Conservation (phyloP, 2,797 vertebrate genomes). For the Microctenopoma steveboyesi region DNA sequence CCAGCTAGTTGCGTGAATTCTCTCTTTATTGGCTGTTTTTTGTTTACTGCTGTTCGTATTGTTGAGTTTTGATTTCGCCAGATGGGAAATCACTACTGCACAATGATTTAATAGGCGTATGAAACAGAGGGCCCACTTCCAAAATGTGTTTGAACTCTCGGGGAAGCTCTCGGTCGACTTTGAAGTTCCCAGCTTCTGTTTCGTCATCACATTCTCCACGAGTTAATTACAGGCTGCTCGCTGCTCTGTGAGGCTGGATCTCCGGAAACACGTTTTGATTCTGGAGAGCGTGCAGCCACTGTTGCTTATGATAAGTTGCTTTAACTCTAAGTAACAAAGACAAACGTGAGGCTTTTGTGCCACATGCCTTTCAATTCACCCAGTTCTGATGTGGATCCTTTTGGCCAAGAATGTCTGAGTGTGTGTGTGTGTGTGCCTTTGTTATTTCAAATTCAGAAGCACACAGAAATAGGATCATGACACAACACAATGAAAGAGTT, state of each 20-base stretch:
- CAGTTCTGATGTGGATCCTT: conserved; percentile 33
- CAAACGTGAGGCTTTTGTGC: conserved; percentile 25
- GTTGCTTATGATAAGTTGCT: conserved; percentile 46
- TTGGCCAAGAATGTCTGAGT: conserved; percentile 12
- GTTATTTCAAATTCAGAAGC: conserved; percentile 23
- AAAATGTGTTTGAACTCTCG: conserved; percentile 61
- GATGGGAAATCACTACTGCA: conserved; percentile 63
- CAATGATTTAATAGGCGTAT: conserved; percentile 63
- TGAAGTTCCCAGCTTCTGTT: conserved; percentile 70
- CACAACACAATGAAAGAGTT: conserved; percentile 3
- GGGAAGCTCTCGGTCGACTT: conserved; percentile 52
- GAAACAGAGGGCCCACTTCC: conserved; percentile 59
- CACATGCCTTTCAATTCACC: conserved; percentile 32
- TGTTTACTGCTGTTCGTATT: conserved; percentile 64
- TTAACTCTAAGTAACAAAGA: conserved; percentile 36
- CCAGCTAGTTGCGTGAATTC: conserved; percentile 43
- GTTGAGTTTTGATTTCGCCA: conserved; percentile 62
- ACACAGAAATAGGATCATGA: conserved; percentile 4
- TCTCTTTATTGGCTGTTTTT: conserved; percentile 54
- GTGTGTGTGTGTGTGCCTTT: conserved; percentile 11
- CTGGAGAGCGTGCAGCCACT: conserved; percentile 20
- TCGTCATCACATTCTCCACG: conserved; percentile 65
- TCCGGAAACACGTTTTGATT: conserved; percentile 55
- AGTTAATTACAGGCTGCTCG: conserved; percentile 68
- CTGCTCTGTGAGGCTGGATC: conserved; percentile 51